These are phyloP conservation scores for Pemphredon lugubris DNA, from an alignment of 2,888 invertebrate genomes.

Conservation along the genomic window DNA sequence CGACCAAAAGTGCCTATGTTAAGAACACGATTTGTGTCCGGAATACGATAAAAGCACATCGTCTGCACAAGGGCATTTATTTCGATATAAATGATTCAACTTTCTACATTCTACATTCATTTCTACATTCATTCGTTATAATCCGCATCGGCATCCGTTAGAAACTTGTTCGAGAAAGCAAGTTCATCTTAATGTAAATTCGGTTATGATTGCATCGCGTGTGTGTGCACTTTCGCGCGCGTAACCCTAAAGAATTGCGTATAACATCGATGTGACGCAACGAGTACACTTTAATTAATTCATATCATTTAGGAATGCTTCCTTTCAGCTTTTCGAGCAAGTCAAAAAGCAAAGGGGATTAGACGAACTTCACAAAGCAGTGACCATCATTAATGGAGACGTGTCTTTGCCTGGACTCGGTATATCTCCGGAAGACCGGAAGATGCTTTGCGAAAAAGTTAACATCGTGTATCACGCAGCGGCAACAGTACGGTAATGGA, in stretches of 20 bases:
- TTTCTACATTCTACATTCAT: background rate
- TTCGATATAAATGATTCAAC: too few species aligned
- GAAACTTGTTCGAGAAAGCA: background rate
- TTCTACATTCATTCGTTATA: background rate
- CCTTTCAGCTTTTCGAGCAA: slow-evolving; percentile 88
- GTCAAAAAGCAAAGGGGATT: slow-evolving; percentile 86
- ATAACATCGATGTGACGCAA: background rate
- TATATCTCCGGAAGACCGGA: slow-evolving; percentile 86
- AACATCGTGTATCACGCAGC: slow-evolving; percentile 91
- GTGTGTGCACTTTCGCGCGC: too few species aligned
- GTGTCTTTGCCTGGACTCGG: slow-evolving; percentile 87
- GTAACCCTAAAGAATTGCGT: background rate
- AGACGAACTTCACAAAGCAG: slow-evolving; percentile 85
- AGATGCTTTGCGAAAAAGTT: slow-evolving; percentile 86
- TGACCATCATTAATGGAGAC: slow-evolving; percentile 89
- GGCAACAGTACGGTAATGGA: slow-evolving; percentile 79
- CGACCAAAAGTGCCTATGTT: too few species aligned
- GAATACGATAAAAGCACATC: too few species aligned
- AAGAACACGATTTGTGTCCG: too few species aligned
- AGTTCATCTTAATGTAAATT: background rate
- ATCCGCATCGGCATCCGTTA: background rate
- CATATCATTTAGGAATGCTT: slow-evolving; percentile 2
- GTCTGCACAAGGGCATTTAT: too few species aligned
- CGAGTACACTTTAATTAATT: slow-evolving; percentile 1
- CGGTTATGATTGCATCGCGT: too few species aligned